These are phyloP conservation scores for Cliona cf. orientalis DNA, from an alignment of 37 sponge, comb jelly and placozoan species.

Conservation along the genomic window DNA sequence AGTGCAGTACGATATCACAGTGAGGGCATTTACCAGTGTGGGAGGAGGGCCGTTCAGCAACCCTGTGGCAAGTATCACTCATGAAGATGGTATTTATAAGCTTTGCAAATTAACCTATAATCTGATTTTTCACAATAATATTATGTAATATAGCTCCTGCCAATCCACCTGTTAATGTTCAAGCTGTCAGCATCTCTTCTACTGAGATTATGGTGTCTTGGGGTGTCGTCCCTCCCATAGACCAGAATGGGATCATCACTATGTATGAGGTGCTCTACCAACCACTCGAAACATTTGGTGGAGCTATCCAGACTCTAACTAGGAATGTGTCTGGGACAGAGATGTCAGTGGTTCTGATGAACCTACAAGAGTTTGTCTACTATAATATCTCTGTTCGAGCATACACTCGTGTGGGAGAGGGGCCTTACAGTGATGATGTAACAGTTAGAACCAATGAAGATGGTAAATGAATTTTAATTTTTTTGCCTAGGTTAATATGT, in stretches of 20 bases:
- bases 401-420: constrained; percentile 21
- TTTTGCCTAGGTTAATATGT: no score
- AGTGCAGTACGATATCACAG: no score
- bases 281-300: constrained; percentile 17
- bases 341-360: neutral
- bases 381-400: constrained; percentile 45
- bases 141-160: constrained; percentile 18
- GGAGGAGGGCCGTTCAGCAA: no score
- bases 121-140: no score
- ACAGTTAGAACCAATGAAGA: neutral
- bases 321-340: neutral
- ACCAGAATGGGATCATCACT: constrained; percentile 46
- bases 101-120: no score
- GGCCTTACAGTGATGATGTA: constrained; percentile 23
- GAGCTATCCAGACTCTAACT: neutral
- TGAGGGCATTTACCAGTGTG: no score
- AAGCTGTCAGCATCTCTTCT: neutral
- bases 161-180: constrained; percentile 39
- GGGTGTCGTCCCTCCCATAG: neutral
- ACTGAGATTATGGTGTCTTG: constrained; percentile 31
- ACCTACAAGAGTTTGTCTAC: constrained; percentile 13
- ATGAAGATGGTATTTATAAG: no score
- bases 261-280: constrained; percentile 29
- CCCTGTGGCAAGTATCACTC: no score
- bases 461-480: constrained; percentile 9